Percentiles rank a stretch among this genome's conserved stretches.
These are phyloP conservation scores for Melanotaenia duboulayi DNA, from an alignment of 2,113 vertebrate genomes.

Conservation along the genomic window DNA sequence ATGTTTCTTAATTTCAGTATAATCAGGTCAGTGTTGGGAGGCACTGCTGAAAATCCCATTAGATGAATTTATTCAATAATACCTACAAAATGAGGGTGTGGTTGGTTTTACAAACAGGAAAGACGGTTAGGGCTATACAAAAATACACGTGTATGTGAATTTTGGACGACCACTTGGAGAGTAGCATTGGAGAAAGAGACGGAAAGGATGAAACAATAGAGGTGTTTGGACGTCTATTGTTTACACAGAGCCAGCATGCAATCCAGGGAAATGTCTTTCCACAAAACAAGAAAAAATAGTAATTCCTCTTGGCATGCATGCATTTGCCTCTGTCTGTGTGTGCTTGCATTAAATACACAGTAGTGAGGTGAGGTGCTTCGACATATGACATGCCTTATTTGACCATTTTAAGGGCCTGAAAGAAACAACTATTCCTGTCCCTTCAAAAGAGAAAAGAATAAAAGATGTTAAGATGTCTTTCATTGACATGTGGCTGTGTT, in stretches of 20 bases:
- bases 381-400: not conserved
- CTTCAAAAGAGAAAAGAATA: not conserved
- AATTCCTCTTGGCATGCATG: constrained; percentile 41
- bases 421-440: not conserved
- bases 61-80: constrained; percentile 46
- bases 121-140: constrained; percentile 50
- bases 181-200: constrained; percentile 46
- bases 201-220: constrained; percentile 65
- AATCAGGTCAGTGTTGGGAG: constrained; percentile 29
- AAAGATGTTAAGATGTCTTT: too few relatives aligned
- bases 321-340: constrained; percentile 1
- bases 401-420: not conserved
- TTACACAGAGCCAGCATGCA: constrained; percentile 53
- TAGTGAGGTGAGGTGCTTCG: not conserved
- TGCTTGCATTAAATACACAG: not conserved
- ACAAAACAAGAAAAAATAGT: constrained; percentile 38
- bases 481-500: too few relatives aligned
- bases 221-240: constrained; percentile 60
- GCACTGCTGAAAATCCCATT: constrained; percentile 48
- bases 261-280: constrained; percentile 65
- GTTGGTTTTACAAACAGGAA: constrained; percentile 71
- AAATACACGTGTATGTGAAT: constrained; percentile 46
- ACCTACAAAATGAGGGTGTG: constrained; percentile 49
- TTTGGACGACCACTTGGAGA: constrained; percentile 36
- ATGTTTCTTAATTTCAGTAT: constrained; percentile 37